Conservation (phyloP, 2,113 vertebrate species). For the Protobothrops flavoviridis region DNA sequence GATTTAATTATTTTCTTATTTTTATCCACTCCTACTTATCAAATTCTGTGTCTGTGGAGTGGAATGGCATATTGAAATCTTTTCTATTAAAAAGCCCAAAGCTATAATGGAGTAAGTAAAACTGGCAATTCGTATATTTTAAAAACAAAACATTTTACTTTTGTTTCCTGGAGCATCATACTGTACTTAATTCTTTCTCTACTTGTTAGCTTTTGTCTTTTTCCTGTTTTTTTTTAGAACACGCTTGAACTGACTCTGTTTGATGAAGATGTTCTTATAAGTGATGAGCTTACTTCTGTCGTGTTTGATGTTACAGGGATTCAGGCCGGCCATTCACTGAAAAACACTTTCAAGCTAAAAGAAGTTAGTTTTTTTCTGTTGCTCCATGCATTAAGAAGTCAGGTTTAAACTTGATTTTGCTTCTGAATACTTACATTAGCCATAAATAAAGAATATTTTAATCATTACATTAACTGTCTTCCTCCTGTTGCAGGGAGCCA, state of each 20-base stretch:
- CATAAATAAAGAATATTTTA: background rate
- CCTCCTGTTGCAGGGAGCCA: background rate
- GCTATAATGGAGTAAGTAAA: background rate
- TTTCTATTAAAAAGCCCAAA: background rate
- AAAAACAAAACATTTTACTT: background rate
- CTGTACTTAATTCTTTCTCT: background rate
- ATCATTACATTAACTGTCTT: background rate
- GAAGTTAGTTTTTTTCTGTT: conserved; percentile 57
- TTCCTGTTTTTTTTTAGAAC: conserved; percentile 63
- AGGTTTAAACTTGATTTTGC: background rate
- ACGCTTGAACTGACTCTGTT: conserved; percentile 70
- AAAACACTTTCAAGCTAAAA: conserved; percentile 62
- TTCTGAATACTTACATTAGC: background rate
- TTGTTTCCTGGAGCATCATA: background rate
- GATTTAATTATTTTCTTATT: background rate
- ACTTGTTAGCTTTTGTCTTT: background rate
- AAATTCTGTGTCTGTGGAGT: background rate
- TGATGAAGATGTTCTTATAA: conserved; percentile 71
- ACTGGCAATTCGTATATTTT: background rate
- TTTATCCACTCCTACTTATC: background rate
- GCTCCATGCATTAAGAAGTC: background rate
- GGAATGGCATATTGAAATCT: background rate
- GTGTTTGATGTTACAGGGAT: conserved; percentile 70
- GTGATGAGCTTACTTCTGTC: conserved; percentile 55
- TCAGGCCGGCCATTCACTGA: conserved; percentile 49